These are phyloP conservation scores for Dicerorhinus sumatrensis DNA, from an alignment of 2,113 vertebrate species.

Conservation along the genomic window DNA sequence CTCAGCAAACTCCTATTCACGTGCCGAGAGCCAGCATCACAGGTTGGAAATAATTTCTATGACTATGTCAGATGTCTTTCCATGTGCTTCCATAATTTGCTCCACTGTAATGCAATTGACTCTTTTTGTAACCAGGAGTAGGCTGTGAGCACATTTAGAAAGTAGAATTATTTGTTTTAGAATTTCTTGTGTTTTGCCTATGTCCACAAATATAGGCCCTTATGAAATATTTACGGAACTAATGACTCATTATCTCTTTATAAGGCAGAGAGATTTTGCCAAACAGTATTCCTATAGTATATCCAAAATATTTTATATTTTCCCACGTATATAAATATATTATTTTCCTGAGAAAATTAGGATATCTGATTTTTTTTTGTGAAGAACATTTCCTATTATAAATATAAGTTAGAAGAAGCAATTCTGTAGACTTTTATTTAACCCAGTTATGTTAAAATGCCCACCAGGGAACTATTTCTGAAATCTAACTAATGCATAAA, in stretches of 20 bases:
- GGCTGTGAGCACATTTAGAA: neutral
- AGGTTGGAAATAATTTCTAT: neutral
- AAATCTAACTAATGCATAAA: conserved; percentile 44
- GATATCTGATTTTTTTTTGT: neutral
- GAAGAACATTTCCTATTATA: neutral
- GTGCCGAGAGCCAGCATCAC: neutral
- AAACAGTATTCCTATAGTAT: neutral
- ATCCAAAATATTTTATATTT: neutral
- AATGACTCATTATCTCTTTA: neutral
- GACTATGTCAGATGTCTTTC: rapidly evolving
- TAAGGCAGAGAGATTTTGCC: neutral
- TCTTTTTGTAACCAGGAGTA: neutral
- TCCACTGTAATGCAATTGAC: neutral
- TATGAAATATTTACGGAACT: neutral
- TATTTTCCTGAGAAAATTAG: neutral
- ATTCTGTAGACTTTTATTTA: neutral
- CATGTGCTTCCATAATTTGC: neutral
- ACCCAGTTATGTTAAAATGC: neutral
- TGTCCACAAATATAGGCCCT: neutral
- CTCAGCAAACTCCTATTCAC: neutral
- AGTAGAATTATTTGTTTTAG: neutral
- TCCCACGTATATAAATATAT: neutral
- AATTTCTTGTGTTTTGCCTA: neutral
- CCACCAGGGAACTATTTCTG: conserved; percentile 7
- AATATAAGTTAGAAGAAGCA: conserved; percentile 2